These are phyloP conservation scores for Cosmorhoe ocellata DNA, from an alignment of 2,888 invertebrate genomes.

Conservation along the genomic window DNA sequence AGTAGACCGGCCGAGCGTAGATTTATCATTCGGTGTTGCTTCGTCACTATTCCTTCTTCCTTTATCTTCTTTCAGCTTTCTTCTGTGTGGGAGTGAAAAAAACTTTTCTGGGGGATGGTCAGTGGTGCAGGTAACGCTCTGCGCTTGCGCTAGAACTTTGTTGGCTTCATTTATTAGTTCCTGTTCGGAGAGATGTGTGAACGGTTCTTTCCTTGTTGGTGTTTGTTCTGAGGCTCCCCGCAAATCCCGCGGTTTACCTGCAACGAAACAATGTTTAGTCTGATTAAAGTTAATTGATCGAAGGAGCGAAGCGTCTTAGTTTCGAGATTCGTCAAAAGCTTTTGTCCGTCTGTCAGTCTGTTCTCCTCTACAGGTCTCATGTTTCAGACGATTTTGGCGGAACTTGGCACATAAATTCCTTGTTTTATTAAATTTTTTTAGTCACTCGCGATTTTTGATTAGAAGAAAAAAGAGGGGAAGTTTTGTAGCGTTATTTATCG, in stretches of 20 bases:
- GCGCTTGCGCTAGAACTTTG: slow-evolving; percentile 87
- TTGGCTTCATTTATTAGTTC: slow-evolving; percentile 90
- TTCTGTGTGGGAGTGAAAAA: slow-evolving; percentile 86
- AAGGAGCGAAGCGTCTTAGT: too few relatives aligned
- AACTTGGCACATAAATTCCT: too few relatives aligned
- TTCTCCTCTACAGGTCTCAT: too few relatives aligned
- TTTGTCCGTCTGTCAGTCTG: too few relatives aligned
- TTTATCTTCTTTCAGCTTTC: slow-evolving; percentile 75
- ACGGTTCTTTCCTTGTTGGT: slow-evolving; percentile 76
- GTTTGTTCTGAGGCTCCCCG: slow-evolving; percentile 64
- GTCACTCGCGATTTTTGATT: too few relatives aligned
- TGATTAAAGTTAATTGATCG: background rate
- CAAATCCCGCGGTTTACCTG: slow-evolving; percentile 76
- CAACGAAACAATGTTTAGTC: slow-evolving; percentile 36
- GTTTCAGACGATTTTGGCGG: too few relatives aligned
- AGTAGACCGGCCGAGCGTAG: slow-evolving; percentile 78
- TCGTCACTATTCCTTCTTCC: slow-evolving; percentile 82
- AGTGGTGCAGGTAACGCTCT: slow-evolving; percentile 86
- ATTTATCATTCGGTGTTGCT: slow-evolving; percentile 60
- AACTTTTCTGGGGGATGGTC: slow-evolving; percentile 84
- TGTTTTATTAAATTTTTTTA: too few relatives aligned
- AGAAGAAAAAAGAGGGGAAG: too few relatives aligned
- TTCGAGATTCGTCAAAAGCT: too few relatives aligned
- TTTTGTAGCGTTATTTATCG: too few relatives aligned
- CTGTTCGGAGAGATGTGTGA: slow-evolving; percentile 86